phyloP scores from a whole-genome alignment of 2,797 vertebrate genomes.

The Synanceia verrucosa region DNA sequence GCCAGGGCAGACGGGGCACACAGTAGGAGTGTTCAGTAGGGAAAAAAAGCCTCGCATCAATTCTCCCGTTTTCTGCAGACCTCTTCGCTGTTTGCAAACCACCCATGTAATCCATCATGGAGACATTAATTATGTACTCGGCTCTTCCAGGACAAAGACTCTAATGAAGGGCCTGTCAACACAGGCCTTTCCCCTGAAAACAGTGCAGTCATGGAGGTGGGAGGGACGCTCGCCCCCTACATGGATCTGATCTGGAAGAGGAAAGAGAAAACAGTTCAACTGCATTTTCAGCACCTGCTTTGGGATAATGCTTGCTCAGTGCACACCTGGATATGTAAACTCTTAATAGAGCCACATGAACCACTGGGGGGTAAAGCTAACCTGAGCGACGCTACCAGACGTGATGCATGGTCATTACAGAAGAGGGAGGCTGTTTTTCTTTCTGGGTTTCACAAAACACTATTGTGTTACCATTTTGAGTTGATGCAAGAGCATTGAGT shows the following conservation, averaged over 20 bases:
- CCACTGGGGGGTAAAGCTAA: conserved; percentile 3
- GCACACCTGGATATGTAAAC: conserved; percentile 38
- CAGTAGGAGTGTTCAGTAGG: conserved; percentile 46
- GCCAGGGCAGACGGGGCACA: conserved; percentile 43
- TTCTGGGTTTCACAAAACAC: not conserved
- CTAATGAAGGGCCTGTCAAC: conserved; percentile 82
- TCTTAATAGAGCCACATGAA: conserved; percentile 4
- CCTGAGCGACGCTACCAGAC: not conserved
- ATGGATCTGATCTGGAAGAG: conserved; percentile 41
- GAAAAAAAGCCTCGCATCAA: conserved; percentile 61
- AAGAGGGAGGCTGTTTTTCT: not conserved
- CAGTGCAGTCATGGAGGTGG: conserved; percentile 50
- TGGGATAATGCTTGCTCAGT: conserved; percentile 26
- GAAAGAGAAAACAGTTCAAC: conserved; percentile 27
- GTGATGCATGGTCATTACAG: conserved; percentile 16
- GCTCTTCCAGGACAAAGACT: conserved; percentile 81
- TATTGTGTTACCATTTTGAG: not conserved
- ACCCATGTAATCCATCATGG: conserved; percentile 81
- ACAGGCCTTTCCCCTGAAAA: conserved; percentile 54
- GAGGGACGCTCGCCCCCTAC: conserved; percentile 34
- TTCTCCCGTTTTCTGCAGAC: conserved; percentile 69
- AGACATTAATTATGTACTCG: conserved; percentile 83
- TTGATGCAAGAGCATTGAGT: not conserved
- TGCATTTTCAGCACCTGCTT: conserved; percentile 42
- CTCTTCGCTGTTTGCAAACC: conserved; percentile 73